Base-by-base conservation (phyloP, 2,888 invertebrate species). In the Andrena haemorrhoa region DNA sequence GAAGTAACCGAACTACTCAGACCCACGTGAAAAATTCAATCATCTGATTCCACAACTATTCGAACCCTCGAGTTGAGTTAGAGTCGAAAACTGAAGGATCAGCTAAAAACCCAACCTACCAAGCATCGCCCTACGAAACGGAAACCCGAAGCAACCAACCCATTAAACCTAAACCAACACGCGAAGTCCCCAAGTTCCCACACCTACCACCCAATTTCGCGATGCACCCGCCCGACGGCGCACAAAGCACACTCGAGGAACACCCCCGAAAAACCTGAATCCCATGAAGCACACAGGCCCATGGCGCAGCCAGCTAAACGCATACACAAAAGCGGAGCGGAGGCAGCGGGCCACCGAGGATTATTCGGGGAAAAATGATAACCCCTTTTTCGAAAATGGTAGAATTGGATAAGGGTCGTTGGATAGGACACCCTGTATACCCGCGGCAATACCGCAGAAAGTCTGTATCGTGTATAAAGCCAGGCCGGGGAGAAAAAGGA, bases 391-490 rank as follows among this genome's bases (percentile, higher is more conserved):
- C 60, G 58, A 68, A 81, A 68, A 65, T 26, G 71, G 23, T 68
- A 29, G 76, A 75, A 75, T 64, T 53, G 73, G 81, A 83, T 74
- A 82, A 73, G 83, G 73, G 70, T 71, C 79, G 79, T 72, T 61
- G 65, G 83, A 84, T 65, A 69, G 81, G 82, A 83, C 82, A 82
- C 83, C 81, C 83, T 75, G 79, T 84, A 83, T 83, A 84, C 41
- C 58, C 61, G 56, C 75, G 56, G 75, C 70, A 79, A 75, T 75
- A 82, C 82, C 82, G 82, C 84, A 82, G 84, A 84, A 84, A 83
- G 84, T 83, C 79, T 77, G 70, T 84, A 83, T 83, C 84, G 76
- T 73, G 84, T 79, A 84, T 74, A 83, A 83, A 83, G 83, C 82
- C 82, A 58, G 73, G 41, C 63, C 35, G 33, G 64, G 71, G 41